A percentile compares a stretch with the other conserved stretches of the same genome.
Conservation (phyloP, 2,113 vertebrate species). For the Nycticorax nycticorax region DNA sequence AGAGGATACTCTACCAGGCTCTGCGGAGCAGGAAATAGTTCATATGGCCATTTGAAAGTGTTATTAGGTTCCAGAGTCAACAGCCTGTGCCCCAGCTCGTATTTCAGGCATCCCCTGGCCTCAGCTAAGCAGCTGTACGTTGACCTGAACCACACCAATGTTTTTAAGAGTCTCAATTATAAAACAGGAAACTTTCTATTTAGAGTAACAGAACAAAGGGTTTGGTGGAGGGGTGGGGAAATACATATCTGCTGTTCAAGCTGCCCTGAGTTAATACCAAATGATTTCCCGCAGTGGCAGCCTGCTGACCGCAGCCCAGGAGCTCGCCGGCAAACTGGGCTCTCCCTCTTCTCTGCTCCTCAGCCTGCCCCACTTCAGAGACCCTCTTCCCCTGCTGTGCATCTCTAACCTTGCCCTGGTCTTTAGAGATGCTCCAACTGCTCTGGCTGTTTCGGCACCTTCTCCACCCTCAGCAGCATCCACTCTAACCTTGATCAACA, state of each 20-base stretch:
- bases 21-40: constrained; percentile 8
- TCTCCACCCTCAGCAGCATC: background rate
- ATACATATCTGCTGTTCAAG: background rate
- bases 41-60: background rate
- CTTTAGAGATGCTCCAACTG: background rate
- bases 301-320: background rate
- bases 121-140: background rate
- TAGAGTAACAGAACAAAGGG: background rate
- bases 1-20: background rate
- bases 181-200: constrained; percentile 51
- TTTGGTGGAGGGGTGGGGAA: background rate
- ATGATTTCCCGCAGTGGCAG: accelerated
- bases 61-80: constrained; percentile 41
- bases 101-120: background rate
- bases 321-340: accelerated
- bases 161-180: background rate
- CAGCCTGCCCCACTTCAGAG: background rate
- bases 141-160: background rate
- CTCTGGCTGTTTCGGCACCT: background rate
- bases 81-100: background rate
- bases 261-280: background rate
- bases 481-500: background rate
- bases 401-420: background rate
- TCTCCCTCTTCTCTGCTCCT: background rate
- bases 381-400: background rate